Conservation (phyloP, 2,888 invertebrate species). For the Heliconius erato region DNA sequence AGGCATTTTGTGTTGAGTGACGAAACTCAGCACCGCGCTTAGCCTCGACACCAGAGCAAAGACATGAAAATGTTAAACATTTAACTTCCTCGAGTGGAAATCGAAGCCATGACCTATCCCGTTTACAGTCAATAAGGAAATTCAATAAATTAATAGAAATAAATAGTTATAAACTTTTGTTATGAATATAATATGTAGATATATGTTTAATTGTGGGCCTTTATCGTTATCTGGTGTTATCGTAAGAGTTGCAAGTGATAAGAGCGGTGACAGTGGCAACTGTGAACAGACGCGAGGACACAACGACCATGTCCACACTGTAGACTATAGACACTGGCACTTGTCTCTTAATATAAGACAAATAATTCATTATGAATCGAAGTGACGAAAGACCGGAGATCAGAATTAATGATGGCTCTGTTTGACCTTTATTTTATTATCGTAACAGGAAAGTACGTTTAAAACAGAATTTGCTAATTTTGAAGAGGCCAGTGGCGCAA, state of each 20-base stretch:
- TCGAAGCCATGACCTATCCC: too few species aligned
- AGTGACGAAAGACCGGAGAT: background rate
- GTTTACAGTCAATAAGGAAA: too few species aligned
- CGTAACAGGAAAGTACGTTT: background rate
- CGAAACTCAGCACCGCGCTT: too few species aligned
- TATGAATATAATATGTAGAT: background rate
- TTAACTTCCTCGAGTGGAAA: too few species aligned
- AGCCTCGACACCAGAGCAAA: too few species aligned
- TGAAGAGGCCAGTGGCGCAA: too few species aligned
- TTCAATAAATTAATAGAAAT: background rate
- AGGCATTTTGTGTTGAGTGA: too few species aligned
- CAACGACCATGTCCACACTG: background rate
- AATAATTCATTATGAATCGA: background rate
- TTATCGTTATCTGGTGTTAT: conserved; percentile 27
- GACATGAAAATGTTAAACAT: too few species aligned
- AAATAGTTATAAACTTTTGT: background rate
- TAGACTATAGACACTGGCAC: background rate
- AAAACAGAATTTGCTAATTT: background rate
- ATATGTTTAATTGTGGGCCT: background rate
- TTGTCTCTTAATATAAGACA: background rate
- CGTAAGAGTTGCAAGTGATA: conserved; percentile 7
- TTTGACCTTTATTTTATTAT: background rate
- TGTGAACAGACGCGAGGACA: background rate
- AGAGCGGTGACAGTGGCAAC: conserved; percentile 4
- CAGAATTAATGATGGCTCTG: background rate